Conservation (phyloP, 2,888 invertebrate genomes). For the Papilio gigon region DNA sequence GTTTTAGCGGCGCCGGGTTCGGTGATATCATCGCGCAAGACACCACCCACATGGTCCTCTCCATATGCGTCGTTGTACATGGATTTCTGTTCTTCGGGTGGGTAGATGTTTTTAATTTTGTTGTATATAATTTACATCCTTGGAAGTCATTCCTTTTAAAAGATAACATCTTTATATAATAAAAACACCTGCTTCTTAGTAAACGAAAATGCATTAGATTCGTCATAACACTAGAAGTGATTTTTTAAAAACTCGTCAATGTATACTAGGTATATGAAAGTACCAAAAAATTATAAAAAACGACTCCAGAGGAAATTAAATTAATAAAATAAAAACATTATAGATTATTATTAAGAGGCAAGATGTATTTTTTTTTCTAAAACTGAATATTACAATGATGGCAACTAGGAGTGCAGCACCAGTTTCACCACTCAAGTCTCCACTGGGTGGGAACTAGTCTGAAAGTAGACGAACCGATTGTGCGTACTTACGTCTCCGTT, state of each 20-base stretch:
- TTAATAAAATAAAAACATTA: too few species aligned
- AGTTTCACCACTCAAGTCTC: too few species aligned
- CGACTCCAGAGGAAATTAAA: too few species aligned
- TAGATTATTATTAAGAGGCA: too few species aligned
- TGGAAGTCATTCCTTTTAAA: conserved; percentile 36
- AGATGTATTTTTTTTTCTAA: too few species aligned
- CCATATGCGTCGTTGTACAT: conserved; percentile 71
- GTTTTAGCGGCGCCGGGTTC: conserved; percentile 76
- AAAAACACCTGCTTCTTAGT: neutral
- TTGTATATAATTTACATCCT: conserved; percentile 34
- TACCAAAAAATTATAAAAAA: neutral
- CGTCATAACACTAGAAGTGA: neutral
- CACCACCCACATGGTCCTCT: conserved; percentile 68
- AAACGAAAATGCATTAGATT: neutral
- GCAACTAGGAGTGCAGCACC: too few species aligned
- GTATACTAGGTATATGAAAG: neutral
- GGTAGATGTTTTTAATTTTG: conserved; percentile 48
- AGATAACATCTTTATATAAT: conserved; percentile 5
- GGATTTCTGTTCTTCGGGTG: conserved; percentile 79
- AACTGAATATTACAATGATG: too few species aligned
- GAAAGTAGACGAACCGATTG: too few species aligned
- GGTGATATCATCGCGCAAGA: conserved; percentile 77
- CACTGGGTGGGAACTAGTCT: too few species aligned
- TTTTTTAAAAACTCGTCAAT: neutral
- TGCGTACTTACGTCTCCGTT: too few species aligned